Percentiles rank a stretch among this genome's conserved stretches.
phyloP scores from a whole-genome alignment of 2,113 vertebrate genomes.

The Nerophis ophidion region DNA sequence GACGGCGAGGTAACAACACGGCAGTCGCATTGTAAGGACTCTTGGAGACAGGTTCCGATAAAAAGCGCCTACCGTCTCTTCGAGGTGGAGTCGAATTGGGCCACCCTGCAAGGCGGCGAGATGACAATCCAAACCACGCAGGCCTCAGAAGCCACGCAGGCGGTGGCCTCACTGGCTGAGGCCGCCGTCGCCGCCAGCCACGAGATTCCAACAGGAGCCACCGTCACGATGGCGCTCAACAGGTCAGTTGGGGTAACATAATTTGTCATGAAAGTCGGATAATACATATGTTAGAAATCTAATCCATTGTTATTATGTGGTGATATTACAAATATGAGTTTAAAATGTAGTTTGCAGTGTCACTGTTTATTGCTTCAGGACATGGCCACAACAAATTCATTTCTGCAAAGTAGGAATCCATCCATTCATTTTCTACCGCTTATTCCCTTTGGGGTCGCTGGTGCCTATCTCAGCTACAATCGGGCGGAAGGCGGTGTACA shows the following conservation, averaged over 20 bases:
- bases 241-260: conserved; percentile 67
- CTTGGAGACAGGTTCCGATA: background rate
- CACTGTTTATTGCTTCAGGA: no score
- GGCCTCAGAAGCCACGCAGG: conserved; percentile 94
- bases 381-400: no score
- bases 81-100: conserved; percentile 85
- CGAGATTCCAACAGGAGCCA: conserved; percentile 89
- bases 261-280: no score
- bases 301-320: no score
- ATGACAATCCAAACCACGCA: conserved; percentile 99
- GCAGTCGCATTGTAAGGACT: background rate
- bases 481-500: no score
- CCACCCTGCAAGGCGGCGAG: conserved; percentile 89
- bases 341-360: no score
- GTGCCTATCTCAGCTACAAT: no score
- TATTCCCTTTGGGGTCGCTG: no score
- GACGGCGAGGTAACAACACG: conserved; percentile 85
- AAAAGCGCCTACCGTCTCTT: background rate
- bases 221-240: conserved; percentile 98
- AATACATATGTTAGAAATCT: no score
- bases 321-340: no score
- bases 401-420: no score
- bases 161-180: conserved; percentile 91
- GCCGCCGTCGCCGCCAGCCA: conserved; percentile 92
- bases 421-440: no score